Evolutionary conservation across 2,888 invertebrate species (phyloP), one percentile per base, ranked within the genome.

Genomic region (Torymus aiolomorphi): DNA sequence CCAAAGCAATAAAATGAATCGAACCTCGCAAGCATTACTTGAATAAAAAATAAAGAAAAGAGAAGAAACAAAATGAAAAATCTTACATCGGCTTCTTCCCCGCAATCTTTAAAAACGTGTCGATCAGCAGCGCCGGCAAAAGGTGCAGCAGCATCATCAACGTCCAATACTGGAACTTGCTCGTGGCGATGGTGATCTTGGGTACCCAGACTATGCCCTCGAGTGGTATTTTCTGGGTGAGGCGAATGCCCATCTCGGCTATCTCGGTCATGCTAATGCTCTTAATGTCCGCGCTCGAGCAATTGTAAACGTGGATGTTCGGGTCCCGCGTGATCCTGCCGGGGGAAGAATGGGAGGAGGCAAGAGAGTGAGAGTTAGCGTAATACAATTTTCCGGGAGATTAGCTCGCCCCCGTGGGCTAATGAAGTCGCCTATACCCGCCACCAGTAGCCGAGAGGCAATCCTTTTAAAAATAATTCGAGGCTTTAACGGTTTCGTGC

Each of bases 71-170:
- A 4, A 4, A 57, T 16, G 5, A 24, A 3, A 56, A 42, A 20
- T 70, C 93, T 92, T 90, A 95, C 95, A 94, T 92, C 12, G 96
- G 94, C 88, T 95, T 94, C 79, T 92, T 92, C 12, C 97, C 96
- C 0, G 92, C 87, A 0, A 96, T 57, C 85, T 93, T 93, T 5
- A 96, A 90, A 0, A 94, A 83, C 0, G 91, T 84, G 86, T 98
- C 98, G 31, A 96, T 91, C 0, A 96, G 84, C 12, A 97, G 87
- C 0, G 97, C 97, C 0, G 97, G 96, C 13, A 97, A 84, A 18
- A 97, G 89, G 87, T 98, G 98, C 71, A 95, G 92, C 0, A 96
- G 86, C 67, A 96, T 90, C 10, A 95, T 93, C 91, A 93, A 85
- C 0, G 95, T 88, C 84, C 94, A 95, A 91, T 95, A 95, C 12